These are phyloP conservation scores for Leptonema lineaticorne DNA, from an alignment of 1,140 invertebrate genomes.

Conservation along the genomic window DNA sequence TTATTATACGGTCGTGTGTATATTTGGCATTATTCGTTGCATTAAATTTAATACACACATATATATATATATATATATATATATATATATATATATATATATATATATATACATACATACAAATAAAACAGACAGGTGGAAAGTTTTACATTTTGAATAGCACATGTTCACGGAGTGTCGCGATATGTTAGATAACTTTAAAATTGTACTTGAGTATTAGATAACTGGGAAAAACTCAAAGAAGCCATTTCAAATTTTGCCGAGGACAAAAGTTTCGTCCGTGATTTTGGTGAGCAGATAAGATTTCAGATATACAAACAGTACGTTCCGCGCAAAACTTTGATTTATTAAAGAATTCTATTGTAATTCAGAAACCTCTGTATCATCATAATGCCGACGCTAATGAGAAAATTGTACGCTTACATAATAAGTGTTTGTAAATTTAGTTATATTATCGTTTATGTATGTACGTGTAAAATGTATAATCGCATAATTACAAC, in stretches of 20 bases:
- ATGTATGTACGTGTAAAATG: not conserved
- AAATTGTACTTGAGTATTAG: not conserved
- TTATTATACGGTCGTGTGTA: too few species aligned
- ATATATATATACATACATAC: not conserved
- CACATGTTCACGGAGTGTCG: not conserved
- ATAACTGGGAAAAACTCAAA: not conserved
- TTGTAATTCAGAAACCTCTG: not conserved
- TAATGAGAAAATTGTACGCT: not conserved
- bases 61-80: not conserved
- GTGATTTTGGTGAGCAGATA: not conserved
- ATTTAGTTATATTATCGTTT: too few species aligned
- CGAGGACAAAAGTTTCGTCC: not conserved
- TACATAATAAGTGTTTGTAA: too few species aligned
- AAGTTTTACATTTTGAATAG: not conserved
- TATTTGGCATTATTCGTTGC: not conserved
- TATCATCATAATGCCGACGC: not conserved
- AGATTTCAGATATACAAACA: not conserved
- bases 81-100: not conserved
- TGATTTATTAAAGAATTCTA: not conserved
- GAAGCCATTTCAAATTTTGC: not conserved
- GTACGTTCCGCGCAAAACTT: too few species aligned
- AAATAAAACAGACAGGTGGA: not conserved
- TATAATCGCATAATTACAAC: not conserved
- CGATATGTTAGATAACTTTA: not conserved
- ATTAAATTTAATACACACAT: not conserved